Percentiles rank a stretch among this genome's conserved stretches.
Conservation (phyloP, 2,888 invertebrate genomes). For the Amitus sp. region DNA sequence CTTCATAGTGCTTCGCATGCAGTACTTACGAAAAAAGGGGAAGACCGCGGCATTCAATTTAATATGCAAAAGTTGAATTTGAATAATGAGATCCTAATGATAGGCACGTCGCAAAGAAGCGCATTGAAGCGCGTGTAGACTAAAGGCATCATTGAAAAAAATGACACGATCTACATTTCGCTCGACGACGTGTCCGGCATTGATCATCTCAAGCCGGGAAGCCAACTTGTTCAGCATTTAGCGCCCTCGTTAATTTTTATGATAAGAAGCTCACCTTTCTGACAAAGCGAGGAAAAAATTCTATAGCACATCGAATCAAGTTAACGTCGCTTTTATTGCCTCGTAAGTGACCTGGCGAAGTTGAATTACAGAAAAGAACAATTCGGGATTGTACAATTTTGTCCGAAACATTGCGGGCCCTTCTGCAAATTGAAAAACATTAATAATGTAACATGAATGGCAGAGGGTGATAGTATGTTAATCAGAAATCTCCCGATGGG, state of each 20-base stretch:
- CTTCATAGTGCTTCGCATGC: slow-evolving; percentile 54
- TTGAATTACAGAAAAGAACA: slow-evolving; percentile 42
- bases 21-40: slow-evolving; percentile 47
- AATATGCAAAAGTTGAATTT: slow-evolving; percentile 63
- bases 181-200: slow-evolving; percentile 11
- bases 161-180: slow-evolving; percentile 2
- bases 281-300: no score
- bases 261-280: no score
- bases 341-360: slow-evolving; percentile 17
- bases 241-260: slow-evolving; percentile 15
- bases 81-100: slow-evolving; percentile 64
- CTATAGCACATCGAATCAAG: no score
- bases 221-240: background rate
- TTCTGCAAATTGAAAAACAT: slow-evolving; percentile 59
- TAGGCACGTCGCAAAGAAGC: slow-evolving; percentile 39
- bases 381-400: slow-evolving; percentile 53
- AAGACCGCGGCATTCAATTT: slow-evolving; percentile 53
- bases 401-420: slow-evolving; percentile 44
- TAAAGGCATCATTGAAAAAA: slow-evolving; percentile 24
- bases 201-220: background rate
- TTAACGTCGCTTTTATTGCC: background rate
- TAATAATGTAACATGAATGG: slow-evolving; percentile 51
- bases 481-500: slow-evolving; percentile 33
- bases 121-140: slow-evolving; percentile 4
- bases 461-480: slow-evolving; percentile 39